A percentile compares a stretch with the other conserved stretches of the same genome.
These are phyloP conservation scores for Macropis europaea DNA, from an alignment of 2,888 invertebrate genomes.

Conservation along the genomic window DNA sequence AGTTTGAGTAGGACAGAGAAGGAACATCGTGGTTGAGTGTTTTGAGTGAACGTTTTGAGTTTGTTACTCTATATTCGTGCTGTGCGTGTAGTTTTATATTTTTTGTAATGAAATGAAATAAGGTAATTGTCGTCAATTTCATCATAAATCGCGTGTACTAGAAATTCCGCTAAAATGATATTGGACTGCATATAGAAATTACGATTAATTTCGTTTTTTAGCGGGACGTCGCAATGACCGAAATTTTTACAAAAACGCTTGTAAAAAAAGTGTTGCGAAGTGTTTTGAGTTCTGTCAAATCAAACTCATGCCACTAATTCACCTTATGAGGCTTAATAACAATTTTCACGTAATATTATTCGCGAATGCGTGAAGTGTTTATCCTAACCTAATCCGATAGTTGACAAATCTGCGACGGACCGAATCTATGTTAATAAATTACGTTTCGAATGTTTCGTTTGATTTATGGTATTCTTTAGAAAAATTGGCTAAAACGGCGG, in stretches of 20 bases:
- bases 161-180: neutral
- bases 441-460: neutral
- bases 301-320: neutral
- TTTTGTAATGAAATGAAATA: slow-evolving; percentile 25
- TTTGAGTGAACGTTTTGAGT: slow-evolving; percentile 50
- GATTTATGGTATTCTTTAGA: neutral
- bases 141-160: neutral
- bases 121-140: slow-evolving; percentile 23
- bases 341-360: neutral
- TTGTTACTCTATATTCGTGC: slow-evolving; percentile 26
- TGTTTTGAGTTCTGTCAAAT: neutral
- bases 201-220: slow-evolving; percentile 14
- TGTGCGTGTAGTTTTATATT: slow-evolving; percentile 62
- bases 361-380: slow-evolving; percentile 36
- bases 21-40: slow-evolving; percentile 45
- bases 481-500: neutral
- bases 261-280: slow-evolving; percentile 1
- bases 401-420: slow-evolving; percentile 30
- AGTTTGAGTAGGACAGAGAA: slow-evolving; percentile 2
- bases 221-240: slow-evolving; percentile 18
- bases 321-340: neutral
- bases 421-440: neutral
- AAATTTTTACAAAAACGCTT: slow-evolving; percentile 20
- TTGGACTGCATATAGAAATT: neutral
- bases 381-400: slow-evolving; percentile 37